Evolutionary conservation across 2,113 vertebrate species (phyloP).

Genomic region (Xerus inauris): DNA sequence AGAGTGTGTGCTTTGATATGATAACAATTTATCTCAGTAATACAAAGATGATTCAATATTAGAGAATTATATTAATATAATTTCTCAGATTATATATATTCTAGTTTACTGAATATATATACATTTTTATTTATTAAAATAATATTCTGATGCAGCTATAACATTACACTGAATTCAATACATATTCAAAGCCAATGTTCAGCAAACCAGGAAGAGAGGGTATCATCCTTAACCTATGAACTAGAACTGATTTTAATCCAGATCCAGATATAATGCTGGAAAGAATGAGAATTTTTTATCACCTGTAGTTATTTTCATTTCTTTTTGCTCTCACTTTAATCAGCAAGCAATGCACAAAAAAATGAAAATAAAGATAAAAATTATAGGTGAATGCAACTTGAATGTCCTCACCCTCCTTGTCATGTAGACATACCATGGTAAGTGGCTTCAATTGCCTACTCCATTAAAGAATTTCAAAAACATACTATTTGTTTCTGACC

Average conservation of each 20-base stretch:
- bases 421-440: not conserved
- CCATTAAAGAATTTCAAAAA: not conserved
- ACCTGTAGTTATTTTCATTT: not conserved
- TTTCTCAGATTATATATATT: not conserved
- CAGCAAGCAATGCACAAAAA: not conserved
- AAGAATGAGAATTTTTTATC: not conserved
- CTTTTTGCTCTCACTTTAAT: not conserved
- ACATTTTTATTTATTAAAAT: not conserved
- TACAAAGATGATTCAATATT: not conserved
- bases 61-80: not conserved
- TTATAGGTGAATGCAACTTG: not conserved
- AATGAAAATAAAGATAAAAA: not conserved
- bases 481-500: not conserved
- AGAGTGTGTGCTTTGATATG: not conserved
- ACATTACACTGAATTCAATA: not conserved
- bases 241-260: not conserved
- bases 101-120: not conserved
- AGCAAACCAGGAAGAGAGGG: not conserved
- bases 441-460: not conserved
- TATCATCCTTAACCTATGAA: not conserved
- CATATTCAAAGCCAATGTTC: not conserved
- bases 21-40: not conserved
- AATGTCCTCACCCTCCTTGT: accelerated
- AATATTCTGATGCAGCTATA: not conserved
- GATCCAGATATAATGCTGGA: accelerated